Conservation (phyloP, 2,797 vertebrate species). For the Halcyon chelicuti region DNA sequence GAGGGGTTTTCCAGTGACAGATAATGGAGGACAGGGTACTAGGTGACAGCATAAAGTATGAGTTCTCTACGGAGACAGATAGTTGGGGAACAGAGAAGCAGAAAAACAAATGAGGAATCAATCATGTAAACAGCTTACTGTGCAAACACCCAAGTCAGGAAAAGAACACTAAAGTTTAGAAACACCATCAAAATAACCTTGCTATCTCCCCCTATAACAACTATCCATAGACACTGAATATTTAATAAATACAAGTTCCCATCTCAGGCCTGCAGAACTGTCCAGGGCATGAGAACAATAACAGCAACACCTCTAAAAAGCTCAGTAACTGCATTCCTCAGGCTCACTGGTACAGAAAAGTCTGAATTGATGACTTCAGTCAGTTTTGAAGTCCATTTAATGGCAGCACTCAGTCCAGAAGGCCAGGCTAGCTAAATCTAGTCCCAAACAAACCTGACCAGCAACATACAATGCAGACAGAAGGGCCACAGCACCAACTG, state of each 20-base stretch:
- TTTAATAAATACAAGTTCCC: background rate
- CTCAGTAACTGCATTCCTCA: background rate
- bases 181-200: background rate
- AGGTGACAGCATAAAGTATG: background rate
- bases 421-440: background rate
- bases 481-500: background rate
- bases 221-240: background rate
- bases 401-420: background rate
- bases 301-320: background rate
- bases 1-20: background rate
- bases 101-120: background rate
- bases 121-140: background rate
- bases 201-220: background rate
- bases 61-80: background rate
- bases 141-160: background rate
- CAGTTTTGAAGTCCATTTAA: background rate
- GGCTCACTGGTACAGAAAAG: fast-evolving
- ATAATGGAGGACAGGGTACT: background rate
- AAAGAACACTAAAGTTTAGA: background rate
- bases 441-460: background rate
- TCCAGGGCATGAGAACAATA: background rate
- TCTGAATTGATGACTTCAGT: background rate
- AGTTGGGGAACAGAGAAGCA: background rate
- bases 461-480: fast-evolving
- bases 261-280: background rate